A percentile compares a stretch with the other conserved stretches of the same genome.
Conservation (phyloP, 1,140 invertebrate genomes). For the Lanistes nyassanus region DNA sequence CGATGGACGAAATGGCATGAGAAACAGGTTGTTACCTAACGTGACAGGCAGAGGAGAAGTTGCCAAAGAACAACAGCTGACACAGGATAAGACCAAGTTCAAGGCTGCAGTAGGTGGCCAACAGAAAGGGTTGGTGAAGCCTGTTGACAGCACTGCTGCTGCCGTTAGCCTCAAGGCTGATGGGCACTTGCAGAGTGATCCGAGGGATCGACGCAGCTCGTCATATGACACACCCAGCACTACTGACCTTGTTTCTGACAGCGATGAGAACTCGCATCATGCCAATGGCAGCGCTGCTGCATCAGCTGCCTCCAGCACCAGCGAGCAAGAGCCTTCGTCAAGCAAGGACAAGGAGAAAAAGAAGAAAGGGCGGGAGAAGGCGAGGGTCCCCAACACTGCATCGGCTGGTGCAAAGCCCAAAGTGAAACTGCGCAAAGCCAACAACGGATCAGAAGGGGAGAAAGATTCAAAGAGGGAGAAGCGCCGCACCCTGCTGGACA, state of each 20-base stretch:
- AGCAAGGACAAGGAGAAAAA: slow-evolving; percentile 43
- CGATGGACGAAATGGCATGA: slow-evolving; percentile 29
- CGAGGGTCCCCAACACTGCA: slow-evolving; percentile 14
- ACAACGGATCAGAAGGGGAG: slow-evolving; percentile 12
- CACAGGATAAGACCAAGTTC: slow-evolving; percentile 45
- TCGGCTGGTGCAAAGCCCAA: slow-evolving; percentile 11
- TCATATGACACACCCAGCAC: slow-evolving; percentile 46
- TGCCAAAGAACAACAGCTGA: slow-evolving; percentile 38
- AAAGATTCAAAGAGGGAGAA: slow-evolving; percentile 47
- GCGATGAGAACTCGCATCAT: slow-evolving; percentile 42
- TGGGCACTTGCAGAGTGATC: slow-evolving; percentile 5
- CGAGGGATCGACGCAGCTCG: slow-evolving; percentile 29
- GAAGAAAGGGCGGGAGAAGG: slow-evolving; percentile 25
- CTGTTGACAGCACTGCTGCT: slow-evolving; percentile 5
- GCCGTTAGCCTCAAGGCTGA: slow-evolving; percentile 6
- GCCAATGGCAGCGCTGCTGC: slow-evolving; percentile 25
- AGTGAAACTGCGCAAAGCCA: slow-evolving; percentile 13
- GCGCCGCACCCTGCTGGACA: slow-evolving; percentile 50
- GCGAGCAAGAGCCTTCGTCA: slow-evolving; percentile 26
- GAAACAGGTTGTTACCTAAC: slow-evolving; percentile 48
- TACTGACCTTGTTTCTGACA: slow-evolving; percentile 50
- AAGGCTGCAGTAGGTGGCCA: slow-evolving; percentile 40
- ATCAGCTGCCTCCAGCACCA: slow-evolving; percentile 22
- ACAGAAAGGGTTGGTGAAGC: slow-evolving; percentile 28
- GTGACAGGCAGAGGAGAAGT: slow-evolving; percentile 40